phyloP scores from a whole-genome alignment of 1,140 invertebrate genomes.

The Amphibalanus amphitrite region DNA sequence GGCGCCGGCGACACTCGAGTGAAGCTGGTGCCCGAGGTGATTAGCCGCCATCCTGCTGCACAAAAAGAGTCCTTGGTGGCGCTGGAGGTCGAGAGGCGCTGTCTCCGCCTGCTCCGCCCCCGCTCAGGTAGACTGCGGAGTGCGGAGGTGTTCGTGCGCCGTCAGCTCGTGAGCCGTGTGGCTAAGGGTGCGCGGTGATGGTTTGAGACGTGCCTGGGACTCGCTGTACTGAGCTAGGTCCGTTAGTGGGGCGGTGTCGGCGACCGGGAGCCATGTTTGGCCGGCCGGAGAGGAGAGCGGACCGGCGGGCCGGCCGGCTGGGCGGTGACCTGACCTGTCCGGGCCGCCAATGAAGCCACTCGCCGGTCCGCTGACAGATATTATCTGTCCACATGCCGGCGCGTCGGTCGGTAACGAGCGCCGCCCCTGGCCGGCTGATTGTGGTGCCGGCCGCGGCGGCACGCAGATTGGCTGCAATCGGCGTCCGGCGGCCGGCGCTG shows the following conservation, averaged over 20 bases:
- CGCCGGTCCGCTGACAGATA: background rate
- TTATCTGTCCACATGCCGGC: background rate
- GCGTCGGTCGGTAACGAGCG: background rate
- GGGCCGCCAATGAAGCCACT: background rate
- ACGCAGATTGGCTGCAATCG: background rate
- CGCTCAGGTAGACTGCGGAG: no score
- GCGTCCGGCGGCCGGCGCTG: no score
- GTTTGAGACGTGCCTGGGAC: no score
- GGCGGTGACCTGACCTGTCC: background rate
- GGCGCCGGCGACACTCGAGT: no score
- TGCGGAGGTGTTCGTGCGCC: background rate
- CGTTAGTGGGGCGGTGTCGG: background rate
- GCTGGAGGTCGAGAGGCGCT: no score
- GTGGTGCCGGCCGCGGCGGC: background rate
- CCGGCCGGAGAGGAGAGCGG: no score
- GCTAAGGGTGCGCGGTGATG: background rate
- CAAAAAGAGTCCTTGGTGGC: constrained; percentile 1
- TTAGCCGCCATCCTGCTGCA: background rate
- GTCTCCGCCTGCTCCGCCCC: no score
- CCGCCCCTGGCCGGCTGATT: background rate
- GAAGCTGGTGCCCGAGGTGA: background rate
- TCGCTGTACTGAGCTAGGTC: background rate
- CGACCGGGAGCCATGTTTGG: background rate
- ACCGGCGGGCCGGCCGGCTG: no score
- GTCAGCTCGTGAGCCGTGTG: background rate